These are phyloP conservation scores for Pygocentrus nattereri DNA, from an alignment of 2,797 vertebrate genomes.

Conservation along the genomic window DNA sequence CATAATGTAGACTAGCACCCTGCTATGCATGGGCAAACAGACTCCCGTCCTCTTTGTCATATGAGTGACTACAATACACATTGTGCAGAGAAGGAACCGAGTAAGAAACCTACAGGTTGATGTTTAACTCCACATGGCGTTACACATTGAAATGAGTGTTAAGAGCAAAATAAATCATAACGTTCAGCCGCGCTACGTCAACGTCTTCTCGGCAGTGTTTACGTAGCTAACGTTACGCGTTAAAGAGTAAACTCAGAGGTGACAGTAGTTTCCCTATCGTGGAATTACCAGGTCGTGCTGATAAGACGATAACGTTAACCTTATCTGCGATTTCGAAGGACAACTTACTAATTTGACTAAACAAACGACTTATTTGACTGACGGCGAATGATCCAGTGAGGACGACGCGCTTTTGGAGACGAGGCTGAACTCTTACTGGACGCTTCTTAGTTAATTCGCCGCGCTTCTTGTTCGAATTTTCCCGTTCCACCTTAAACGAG, in stretches of 20 bases:
- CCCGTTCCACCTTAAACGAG: too few relatives aligned
- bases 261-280: background rate
- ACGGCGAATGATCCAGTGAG: background rate
- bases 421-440: too few relatives aligned
- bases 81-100: slow-evolving; percentile 45
- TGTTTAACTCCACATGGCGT: slow-evolving; percentile 67
- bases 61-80: slow-evolving; percentile 54
- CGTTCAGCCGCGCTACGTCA: background rate
- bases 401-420: too few relatives aligned
- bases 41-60: slow-evolving; percentile 49
- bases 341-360: background rate
- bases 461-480: too few relatives aligned
- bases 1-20: slow-evolving; percentile 42
- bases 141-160: slow-evolving; percentile 55
- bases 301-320: background rate
- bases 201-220: background rate
- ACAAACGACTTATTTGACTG: background rate
- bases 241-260: background rate
- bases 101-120: slow-evolving; percentile 62
- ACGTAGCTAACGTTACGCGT: too few relatives aligned
- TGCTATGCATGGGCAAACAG: slow-evolving; percentile 38
- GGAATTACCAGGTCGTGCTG: background rate
- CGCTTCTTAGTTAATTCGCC: too few relatives aligned
- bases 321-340: slow-evolving; percentile 13
- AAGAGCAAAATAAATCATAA: background rate